Base-by-base conservation (phyloP, 2,113 vertebrate species). In the Phylloscopus whistleri region DNA sequence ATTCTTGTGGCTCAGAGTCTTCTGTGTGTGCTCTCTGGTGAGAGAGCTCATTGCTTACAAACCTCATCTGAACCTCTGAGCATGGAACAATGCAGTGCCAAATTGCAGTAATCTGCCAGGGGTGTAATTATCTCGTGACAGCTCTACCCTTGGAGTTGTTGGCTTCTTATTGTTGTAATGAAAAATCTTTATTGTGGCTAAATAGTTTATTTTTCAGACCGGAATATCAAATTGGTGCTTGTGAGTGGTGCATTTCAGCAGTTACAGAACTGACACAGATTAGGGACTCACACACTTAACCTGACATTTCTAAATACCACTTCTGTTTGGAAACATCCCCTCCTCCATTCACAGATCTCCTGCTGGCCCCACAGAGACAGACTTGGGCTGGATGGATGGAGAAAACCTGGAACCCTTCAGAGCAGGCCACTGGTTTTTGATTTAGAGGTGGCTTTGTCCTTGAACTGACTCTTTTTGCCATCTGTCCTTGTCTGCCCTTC, bases 141-240 rank as follows among this genome's bases (percentile, higher is more conserved):
- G 96, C 95, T 95, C 19, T 94, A 95, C 92, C 96, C 96, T 96
- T 96, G 95, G 90, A 96, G 85, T 97, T 92, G 92, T 81, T 96
- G 80, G 88, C 84, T 90, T 96, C 92, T 95, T 93, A 90, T 72
- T 96, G 91, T 96, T 94, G 92, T 91, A 96, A 93, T 96, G 95
- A 93, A 96, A 96, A 96, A 94, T 96, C 90, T 96, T 93, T 95
- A 93, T 94, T 96, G 76, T 94, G 92, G 83, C 77, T 96, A 92
- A 96, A 94, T 66, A 96, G 93, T 96, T 96, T 96, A 43, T 95
- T 95, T 95, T 94, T 92, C 80, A 96, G 92, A 43, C 64, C 6
- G 30, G 88, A 93, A 95, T 94, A 82, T 96, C 73, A 81, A 95
- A 90, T 66, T 92, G 88, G 44, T 74, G 58, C 69, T 84, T 49